Conservation (phyloP, 2,888 invertebrate species). For the Lottia scabra region DNA sequence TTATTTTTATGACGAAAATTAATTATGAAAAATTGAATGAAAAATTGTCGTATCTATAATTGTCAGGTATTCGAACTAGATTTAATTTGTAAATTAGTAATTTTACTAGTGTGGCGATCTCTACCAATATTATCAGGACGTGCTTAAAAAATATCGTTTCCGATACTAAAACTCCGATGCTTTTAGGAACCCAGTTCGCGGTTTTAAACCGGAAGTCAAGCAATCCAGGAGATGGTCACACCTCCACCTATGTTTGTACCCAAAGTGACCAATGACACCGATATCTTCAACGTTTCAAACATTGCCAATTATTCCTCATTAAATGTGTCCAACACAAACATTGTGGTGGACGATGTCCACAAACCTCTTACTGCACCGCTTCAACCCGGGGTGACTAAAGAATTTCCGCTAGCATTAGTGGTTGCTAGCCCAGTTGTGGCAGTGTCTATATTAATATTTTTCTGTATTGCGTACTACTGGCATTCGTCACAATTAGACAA, state of each 20-base stretch:
- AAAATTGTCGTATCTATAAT: no score
- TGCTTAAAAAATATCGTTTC: no score
- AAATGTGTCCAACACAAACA: background rate
- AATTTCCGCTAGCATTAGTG: conserved; percentile 51
- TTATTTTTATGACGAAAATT: no score
- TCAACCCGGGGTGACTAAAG: conserved; percentile 15
- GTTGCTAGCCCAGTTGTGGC: conserved; percentile 58
- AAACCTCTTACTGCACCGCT: background rate
- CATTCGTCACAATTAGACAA: conserved; percentile 55
- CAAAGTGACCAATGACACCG: background rate
- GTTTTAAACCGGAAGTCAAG: no score
- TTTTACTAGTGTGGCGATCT: no score
- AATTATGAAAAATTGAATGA: no score
- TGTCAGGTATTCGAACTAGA: no score
- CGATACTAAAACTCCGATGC: no score
- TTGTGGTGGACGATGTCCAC: background rate
- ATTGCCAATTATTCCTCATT: background rate
- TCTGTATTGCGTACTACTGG: conserved; percentile 55
- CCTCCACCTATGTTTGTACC: background rate
- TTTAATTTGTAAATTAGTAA: no score
- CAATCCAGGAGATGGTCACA: background rate
- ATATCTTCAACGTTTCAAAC: background rate
- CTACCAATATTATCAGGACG: no score
- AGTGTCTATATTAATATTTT: conserved; percentile 55
- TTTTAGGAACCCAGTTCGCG: no score